A percentile compares a stretch with the other conserved stretches of the same genome.
phyloP scores from a whole-genome alignment of 2,888 invertebrate species.

The Ectemnius lituratus region DNA sequence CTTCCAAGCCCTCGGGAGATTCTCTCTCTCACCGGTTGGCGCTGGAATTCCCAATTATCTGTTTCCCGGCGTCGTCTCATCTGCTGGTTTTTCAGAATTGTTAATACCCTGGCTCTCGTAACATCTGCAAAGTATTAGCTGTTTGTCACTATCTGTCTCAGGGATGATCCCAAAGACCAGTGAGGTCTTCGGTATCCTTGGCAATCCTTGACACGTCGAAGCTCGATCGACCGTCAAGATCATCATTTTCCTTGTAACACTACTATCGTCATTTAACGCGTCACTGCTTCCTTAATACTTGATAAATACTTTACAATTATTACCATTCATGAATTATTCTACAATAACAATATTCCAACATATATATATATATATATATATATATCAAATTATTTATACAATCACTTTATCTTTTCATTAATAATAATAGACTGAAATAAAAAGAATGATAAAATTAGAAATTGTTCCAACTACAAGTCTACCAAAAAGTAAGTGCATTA shows the following conservation, averaged over 20 bases:
- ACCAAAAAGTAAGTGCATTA: too few relatives aligned
- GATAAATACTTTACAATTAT: too few relatives aligned
- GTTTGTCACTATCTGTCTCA: conserved; percentile 10
- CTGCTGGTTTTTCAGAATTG: conserved; percentile 14
- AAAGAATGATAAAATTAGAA: too few relatives aligned
- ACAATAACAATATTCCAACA: too few relatives aligned
- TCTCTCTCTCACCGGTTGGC: neutral
- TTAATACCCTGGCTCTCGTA: conserved; percentile 28
- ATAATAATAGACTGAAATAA: too few relatives aligned
- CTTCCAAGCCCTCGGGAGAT: neutral
- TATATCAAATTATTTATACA: too few relatives aligned
- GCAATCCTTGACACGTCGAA: conserved; percentile 1
- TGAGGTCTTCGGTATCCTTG: conserved; percentile 12
- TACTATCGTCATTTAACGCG: too few relatives aligned
- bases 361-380: too few relatives aligned
- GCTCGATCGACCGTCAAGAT: conserved; percentile 8
- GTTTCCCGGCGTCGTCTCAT: neutral
- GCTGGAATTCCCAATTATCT: conserved; percentile 41
- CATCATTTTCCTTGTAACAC: neutral
- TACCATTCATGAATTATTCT: too few relatives aligned
- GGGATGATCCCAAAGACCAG: conserved; percentile 30
- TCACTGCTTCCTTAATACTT: too few relatives aligned
- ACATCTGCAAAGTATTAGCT: conserved; percentile 50
- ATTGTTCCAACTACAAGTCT: too few relatives aligned
- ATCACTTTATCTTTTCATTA: too few relatives aligned